phyloP scores from a whole-genome alignment of 2,113 vertebrate genomes.

The Struthidea cinerea region DNA sequence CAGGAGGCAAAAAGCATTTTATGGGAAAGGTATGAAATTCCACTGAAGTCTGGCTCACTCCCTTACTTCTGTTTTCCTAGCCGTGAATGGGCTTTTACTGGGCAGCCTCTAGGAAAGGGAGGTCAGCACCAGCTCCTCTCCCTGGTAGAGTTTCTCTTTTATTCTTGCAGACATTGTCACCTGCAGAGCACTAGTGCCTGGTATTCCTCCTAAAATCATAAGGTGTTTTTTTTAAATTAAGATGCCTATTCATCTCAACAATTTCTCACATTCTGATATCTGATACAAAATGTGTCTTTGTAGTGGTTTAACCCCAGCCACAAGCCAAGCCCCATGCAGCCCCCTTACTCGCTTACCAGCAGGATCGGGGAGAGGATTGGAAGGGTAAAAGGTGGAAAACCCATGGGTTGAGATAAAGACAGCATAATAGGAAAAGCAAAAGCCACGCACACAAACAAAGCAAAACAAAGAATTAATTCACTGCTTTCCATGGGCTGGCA shows the following conservation, averaged over 20 bases:
- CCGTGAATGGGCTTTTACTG: not conserved
- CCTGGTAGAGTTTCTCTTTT: not conserved
- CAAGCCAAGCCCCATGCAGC: not conserved
- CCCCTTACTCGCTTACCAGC: not conserved
- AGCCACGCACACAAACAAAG: not conserved
- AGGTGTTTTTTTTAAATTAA: not conserved
- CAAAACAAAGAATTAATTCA: not conserved
- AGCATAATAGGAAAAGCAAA: not conserved
- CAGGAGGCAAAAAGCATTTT: not conserved
- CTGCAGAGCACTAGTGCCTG: not conserved
- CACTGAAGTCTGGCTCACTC: not conserved
- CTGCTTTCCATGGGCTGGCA: not conserved
- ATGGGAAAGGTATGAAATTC: not conserved
- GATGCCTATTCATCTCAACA: not conserved
- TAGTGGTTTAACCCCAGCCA: not conserved
- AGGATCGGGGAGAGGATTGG: rapidly evolving
- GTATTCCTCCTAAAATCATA: not conserved
- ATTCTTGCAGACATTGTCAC: not conserved
- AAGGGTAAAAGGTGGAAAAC: not conserved
- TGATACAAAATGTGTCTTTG: not conserved
- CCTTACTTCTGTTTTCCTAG: not conserved
- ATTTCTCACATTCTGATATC: not conserved
- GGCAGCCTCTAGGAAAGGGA: not conserved
- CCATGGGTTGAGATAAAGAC: not conserved
- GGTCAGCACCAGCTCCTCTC: not conserved